Percentiles rank a stretch among this genome's conserved stretches.
Conservation (phyloP, 2,888 invertebrate genomes). For the Eilema griseolum region DNA sequence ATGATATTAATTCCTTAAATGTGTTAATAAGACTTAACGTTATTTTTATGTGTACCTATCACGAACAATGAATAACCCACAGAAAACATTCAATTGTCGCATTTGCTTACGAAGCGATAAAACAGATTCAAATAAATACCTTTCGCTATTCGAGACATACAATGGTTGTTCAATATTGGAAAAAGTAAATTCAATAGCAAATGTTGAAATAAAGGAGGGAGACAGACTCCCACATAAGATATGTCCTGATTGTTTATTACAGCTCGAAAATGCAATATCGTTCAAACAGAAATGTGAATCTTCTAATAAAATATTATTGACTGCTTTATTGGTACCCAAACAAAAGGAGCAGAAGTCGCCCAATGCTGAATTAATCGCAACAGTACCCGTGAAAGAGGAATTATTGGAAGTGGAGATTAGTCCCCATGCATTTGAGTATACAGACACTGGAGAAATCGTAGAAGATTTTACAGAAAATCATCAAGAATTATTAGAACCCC, state of each 20-base stretch:
- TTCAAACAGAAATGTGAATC: constrained; percentile 74
- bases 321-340: constrained; percentile 1
- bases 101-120: constrained; percentile 63
- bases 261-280: constrained; percentile 67
- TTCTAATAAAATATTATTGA: constrained; percentile 61
- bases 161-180: constrained; percentile 64
- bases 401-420: constrained; percentile 13
- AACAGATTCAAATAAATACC: constrained; percentile 51
- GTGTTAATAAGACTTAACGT: not conserved
- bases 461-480: not conserved
- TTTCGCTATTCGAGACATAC: constrained; percentile 69
- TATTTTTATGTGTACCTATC: not conserved
- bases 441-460: not conserved
- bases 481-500: not conserved
- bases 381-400: constrained; percentile 15
- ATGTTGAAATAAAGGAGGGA: constrained; percentile 63
- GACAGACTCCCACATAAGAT: constrained; percentile 75
- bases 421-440: constrained; percentile 1
- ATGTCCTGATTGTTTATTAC: constrained; percentile 69
- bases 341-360: constrained; percentile 1
- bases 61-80: constrained; percentile 6
- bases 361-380: not conserved
- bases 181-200: constrained; percentile 68
- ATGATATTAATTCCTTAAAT: not conserved
- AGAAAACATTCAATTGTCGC: constrained; percentile 58